phyloP scores from a whole-genome alignment of 2,113 vertebrate species.

The Furnarius figulus region DNA sequence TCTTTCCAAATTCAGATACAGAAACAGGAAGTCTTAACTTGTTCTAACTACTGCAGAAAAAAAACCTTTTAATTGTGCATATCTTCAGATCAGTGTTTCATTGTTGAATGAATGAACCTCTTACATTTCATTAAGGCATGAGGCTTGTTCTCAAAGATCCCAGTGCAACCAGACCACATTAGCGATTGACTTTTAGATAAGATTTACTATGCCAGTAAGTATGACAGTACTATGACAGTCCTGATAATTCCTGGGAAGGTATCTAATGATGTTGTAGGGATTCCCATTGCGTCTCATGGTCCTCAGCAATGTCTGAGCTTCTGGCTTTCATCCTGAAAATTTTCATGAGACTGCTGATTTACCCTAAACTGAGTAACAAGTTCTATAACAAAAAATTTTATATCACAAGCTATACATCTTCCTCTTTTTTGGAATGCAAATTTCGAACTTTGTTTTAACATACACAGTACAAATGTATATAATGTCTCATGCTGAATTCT shows the following conservation, averaged over 20 bases:
- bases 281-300: background rate
- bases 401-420: background rate
- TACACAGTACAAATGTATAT: conserved; percentile 15
- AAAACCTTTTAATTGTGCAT: background rate
- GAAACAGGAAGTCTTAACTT: conserved; percentile 60
- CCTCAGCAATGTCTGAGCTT: background rate
- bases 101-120: background rate
- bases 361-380: background rate
- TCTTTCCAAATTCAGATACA: conserved; percentile 43
- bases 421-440: background rate
- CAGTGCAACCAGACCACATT: background rate
- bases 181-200: background rate
- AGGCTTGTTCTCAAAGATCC: conserved; percentile 16
- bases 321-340: conserved; percentile 3
- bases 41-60: background rate
- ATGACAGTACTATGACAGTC: background rate
- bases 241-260: background rate
- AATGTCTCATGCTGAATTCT: conserved; percentile 17
- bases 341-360: conserved; percentile 11
- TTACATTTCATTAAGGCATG: conserved; percentile 4
- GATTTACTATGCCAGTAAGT: background rate
- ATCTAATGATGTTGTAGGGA: background rate
- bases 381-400: background rate
- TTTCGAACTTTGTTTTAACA: background rate
- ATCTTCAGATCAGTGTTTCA: background rate